A percentile compares a stretch with the other conserved stretches of the same genome.
Conservation (phyloP, 2,113 vertebrate species). For the Eurypyga helias region DNA sequence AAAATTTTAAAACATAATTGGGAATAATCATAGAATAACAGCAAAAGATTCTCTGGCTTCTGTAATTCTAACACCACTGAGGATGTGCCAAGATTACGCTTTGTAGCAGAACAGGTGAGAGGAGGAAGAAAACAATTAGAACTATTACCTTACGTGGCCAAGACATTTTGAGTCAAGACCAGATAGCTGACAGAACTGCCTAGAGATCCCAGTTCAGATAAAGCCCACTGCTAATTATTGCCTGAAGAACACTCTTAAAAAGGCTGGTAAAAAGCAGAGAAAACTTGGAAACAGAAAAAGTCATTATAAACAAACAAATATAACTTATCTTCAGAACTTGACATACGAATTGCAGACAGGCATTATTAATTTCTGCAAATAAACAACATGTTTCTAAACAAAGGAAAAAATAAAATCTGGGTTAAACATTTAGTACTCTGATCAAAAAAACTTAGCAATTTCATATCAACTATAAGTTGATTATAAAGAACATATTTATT, state of each 20-base stretch:
- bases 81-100: background rate
- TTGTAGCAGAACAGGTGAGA: constrained; percentile 36
- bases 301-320: constrained; percentile 36
- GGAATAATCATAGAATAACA: background rate
- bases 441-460: constrained; percentile 46
- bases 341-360: background rate
- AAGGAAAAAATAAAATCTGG: constrained; percentile 2
- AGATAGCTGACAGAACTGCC: constrained; percentile 9
- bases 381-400: background rate
- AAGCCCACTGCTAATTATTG: background rate
- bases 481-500: constrained; percentile 66
- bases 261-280: background rate
- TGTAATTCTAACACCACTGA: background rate
- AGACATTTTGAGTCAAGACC: constrained; percentile 10
- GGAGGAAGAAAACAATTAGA: background rate
- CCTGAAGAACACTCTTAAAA: background rate
- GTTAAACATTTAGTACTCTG: background rate
- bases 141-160: background rate
- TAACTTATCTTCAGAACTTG: background rate
- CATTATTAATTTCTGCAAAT: constrained; percentile 14
- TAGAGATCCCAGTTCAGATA: constrained; percentile 1
- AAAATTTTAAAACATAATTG: background rate
- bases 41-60: background rate
- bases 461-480: constrained; percentile 49
- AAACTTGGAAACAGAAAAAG: constrained; percentile 1